Evolutionary conservation across 2,113 vertebrate genomes (phyloP).

Genomic region (Sceloporus tristichus): DNA sequence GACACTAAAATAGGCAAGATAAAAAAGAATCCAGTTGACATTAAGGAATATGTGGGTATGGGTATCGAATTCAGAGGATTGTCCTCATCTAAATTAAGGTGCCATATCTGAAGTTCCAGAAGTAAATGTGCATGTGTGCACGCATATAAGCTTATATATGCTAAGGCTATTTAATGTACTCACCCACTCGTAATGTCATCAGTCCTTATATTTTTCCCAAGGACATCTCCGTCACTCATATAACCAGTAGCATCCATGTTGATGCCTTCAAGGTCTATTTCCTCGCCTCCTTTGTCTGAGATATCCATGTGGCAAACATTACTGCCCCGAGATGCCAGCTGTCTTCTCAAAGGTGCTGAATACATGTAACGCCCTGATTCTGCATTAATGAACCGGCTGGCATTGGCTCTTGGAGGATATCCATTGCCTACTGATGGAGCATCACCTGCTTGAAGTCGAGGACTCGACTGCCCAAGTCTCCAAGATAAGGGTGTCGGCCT

Average conservation of each 20-base stretch:
- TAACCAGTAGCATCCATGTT: conserved; percentile 91
- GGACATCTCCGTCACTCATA: conserved; percentile 96
- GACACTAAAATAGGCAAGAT: no score
- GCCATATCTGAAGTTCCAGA: no score
- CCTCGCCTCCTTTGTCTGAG: conserved; percentile 82
- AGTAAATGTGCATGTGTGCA: conserved; percentile 26
- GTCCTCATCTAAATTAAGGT: no score
- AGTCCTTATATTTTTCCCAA: conserved; percentile 91
- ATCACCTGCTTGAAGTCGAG: conserved; percentile 95
- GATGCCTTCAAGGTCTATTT: conserved; percentile 86
- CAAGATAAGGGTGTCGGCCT: conserved; percentile 90
- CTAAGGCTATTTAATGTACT: conserved; percentile 61
- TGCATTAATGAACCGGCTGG: conserved; percentile 78
- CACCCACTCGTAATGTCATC: conserved; percentile 96
- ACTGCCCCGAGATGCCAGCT: conserved; percentile 86
- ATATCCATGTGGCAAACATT: conserved; percentile 84
- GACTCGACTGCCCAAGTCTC: conserved; percentile 94
- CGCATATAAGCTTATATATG: not conserved
- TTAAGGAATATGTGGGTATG: no score
- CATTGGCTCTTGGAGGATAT: conserved; percentile 83
- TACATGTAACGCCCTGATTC: conserved; percentile 88
- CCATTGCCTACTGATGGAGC: conserved; percentile 92
- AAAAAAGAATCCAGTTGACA: no score
- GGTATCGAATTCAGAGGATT: no score
- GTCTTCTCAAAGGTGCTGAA: conserved; percentile 85